phyloP scores from a whole-genome alignment of 2,888 invertebrate genomes.

The Drosophila flavopinicola region DNA sequence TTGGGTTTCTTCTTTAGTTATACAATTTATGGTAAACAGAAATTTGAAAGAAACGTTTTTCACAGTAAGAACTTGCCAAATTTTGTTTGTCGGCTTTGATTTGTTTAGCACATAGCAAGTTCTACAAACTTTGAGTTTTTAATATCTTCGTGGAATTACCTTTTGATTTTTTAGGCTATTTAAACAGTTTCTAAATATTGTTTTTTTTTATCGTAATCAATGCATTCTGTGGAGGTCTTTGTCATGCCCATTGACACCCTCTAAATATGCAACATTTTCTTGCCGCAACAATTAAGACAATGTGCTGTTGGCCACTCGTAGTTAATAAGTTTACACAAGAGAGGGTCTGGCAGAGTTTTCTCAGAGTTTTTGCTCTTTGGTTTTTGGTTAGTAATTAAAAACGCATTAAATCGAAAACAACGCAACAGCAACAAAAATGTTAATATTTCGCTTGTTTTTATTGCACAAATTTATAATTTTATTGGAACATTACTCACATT shows the following conservation, averaged over 20 bases:
- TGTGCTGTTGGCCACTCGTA: background rate
- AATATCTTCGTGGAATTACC: background rate
- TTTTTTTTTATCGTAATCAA: no score
- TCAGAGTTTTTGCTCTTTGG: slow-evolving; percentile 6
- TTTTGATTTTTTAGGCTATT: no score
- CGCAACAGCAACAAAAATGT: slow-evolving; percentile 39
- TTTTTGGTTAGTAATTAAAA: slow-evolving; percentile 57
- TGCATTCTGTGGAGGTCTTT: no score
- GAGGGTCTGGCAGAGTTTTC: slow-evolving; percentile 32
- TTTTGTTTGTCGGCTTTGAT: background rate
- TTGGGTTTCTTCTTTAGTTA: background rate
- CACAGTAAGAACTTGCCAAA: background rate
- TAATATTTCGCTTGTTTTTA: slow-evolving; percentile 57
- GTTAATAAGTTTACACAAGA: background rate
- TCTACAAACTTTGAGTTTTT: background rate
- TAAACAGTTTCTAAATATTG: no score
- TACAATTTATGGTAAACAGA: slow-evolving; percentile 15
- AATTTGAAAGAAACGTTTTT: background rate
- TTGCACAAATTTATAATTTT: slow-evolving; percentile 63
- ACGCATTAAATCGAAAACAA: slow-evolving; percentile 56
- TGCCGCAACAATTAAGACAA: background rate
- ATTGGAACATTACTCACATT: slow-evolving; percentile 45
- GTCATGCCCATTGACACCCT: slow-evolving; percentile 21
- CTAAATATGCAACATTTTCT: slow-evolving; percentile 47
- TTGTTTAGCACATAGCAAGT: background rate